These are phyloP conservation scores for Oryzias woworae DNA, from an alignment of 2,113 vertebrate genomes.

Conservation along the genomic window DNA sequence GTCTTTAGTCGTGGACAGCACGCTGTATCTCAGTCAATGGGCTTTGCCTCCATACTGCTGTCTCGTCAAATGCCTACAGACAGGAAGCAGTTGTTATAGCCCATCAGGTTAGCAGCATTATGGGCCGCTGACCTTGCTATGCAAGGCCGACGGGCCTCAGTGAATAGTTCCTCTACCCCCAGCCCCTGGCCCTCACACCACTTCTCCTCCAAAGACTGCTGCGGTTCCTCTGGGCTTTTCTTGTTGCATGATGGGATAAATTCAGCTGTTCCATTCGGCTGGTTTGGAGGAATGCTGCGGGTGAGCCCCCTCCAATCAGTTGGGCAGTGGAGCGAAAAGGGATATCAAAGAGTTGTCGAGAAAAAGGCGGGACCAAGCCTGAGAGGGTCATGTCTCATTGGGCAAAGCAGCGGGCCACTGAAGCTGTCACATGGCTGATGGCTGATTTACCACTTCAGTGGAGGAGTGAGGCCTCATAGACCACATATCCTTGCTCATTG, in stretches of 20 bases:
- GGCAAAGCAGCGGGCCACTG: slow-evolving; percentile 59
- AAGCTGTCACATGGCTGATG: slow-evolving; percentile 77
- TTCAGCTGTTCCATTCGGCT: slow-evolving; percentile 79
- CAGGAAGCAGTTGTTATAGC: slow-evolving; percentile 79
- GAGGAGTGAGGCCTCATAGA: slow-evolving; percentile 64
- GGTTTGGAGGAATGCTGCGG: slow-evolving; percentile 86
- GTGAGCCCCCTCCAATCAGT: slow-evolving; percentile 75
- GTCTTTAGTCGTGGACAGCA: slow-evolving; percentile 9
- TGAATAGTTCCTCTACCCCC: slow-evolving; percentile 40
- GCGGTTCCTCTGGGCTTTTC: slow-evolving; percentile 59
- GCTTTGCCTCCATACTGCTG: slow-evolving; percentile 36
- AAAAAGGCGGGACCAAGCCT: slow-evolving; percentile 46
- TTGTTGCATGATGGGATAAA: slow-evolving; percentile 74
- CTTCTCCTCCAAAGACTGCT: slow-evolving; percentile 57
- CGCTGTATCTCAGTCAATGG: slow-evolving; percentile 35
- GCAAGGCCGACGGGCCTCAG: slow-evolving; percentile 32
- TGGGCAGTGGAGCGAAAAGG: slow-evolving; percentile 83
- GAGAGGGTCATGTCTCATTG: slow-evolving; percentile 74
- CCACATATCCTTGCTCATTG: slow-evolving; percentile 39
- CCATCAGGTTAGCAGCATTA: slow-evolving; percentile 74
- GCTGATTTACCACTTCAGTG: slow-evolving; percentile 78
- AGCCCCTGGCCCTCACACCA: slow-evolving; percentile 14
- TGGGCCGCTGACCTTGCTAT: slow-evolving; percentile 55
- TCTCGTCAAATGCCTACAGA: slow-evolving; percentile 73
- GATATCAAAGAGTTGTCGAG: slow-evolving; percentile 78